Base-by-base conservation (phyloP, 2,797 vertebrate genomes). In the Etheostoma nigrum region DNA sequence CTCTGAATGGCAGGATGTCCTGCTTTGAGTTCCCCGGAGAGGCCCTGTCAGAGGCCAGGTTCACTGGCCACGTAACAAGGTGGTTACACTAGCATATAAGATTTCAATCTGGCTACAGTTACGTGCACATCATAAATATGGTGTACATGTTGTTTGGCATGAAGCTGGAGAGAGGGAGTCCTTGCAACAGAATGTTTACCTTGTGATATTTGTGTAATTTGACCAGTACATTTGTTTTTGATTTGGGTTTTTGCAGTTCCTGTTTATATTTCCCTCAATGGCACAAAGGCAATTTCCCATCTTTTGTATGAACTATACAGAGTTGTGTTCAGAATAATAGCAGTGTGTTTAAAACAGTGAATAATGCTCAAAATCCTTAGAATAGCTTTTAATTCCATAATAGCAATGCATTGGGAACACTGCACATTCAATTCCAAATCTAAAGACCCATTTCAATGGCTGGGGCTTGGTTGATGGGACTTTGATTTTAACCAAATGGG, bases 1-100 rank as follows among this genome's bases (percentile, higher is more conserved):
- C 81, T 36, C 86, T 97, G 94, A 97, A 97, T 96, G 94, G 95
- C 94, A 96, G 96, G 96, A 98, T 97, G 95, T 98, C 96, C 96
- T 97, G 96, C 95, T 93, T 87, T 72, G 48, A 74, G 88, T 82
- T 92, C 79, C 19, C 84, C 82, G 47, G 75, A 58, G 78, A 77
- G 73, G 74, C 78, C 86, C 82, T 48, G 78, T 88, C 69, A 76
- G 52, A 67, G 80, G 90, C 81, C 67, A 90, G 91, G 79, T 87
- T 87, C 77, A 72, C 54, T 30, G 36, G 30, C 78, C 73, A 65
- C 6, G 13, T 77, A 72, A 74, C 21, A 78, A 60, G 67, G 45
- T 64, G 27, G 40, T 52, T 27, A 48, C 15, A 52, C 55, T 44
- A 25, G 1, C 51, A 63, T 19, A 9, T 74, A 10, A 58, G 2